Evolutionary conservation across 1,140 invertebrate genomes (phyloP).

Genomic region (Drosophila grimshawi): DNA sequence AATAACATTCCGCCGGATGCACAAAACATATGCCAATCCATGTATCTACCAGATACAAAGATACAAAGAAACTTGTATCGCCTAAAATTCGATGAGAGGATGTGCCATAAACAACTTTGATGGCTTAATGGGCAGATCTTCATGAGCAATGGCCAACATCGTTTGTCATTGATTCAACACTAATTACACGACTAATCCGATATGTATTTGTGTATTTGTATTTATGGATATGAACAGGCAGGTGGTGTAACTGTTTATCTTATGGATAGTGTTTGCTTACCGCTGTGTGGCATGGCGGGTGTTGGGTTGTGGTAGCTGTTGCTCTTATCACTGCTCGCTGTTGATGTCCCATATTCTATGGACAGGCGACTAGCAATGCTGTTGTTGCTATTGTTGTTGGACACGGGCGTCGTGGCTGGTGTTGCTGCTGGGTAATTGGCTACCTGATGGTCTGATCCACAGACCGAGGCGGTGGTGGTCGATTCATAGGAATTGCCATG

Average conservation of each 20-base stretch:
- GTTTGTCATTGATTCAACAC: conserved; percentile 31
- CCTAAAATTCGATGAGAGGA: conserved; percentile 35
- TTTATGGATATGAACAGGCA: background rate
- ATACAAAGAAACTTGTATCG: conserved; percentile 35
- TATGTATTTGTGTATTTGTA: conserved; percentile 1
- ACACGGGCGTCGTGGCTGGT: conserved; percentile 78
- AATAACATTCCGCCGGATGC: conserved; percentile 69
- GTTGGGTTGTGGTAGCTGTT: conserved; percentile 62
- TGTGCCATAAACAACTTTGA: conserved; percentile 67
- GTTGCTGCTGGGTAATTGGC: conserved; percentile 86
- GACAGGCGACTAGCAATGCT: conserved; percentile 61
- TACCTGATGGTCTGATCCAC: conserved; percentile 89
- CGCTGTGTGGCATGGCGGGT: conserved; percentile 65
- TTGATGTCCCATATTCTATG: conserved; percentile 62
- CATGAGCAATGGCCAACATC: conserved; percentile 1
- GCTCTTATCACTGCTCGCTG: conserved; percentile 74
- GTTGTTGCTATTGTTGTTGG: conserved; percentile 68
- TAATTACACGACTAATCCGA: conserved; percentile 13
- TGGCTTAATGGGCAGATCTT: conserved; percentile 54
- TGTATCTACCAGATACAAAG: conserved; percentile 29
- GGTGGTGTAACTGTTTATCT: conserved; percentile 8
- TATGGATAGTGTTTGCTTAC: conserved; percentile 54
- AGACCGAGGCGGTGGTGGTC: conserved; percentile 85
- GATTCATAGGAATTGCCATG: conserved; percentile 89
- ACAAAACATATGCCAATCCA: conserved; percentile 73